phyloP scores from a whole-genome alignment of 30 jellyfish, hydroid and myxozoan species.

The Aurelia sp. region DNA sequence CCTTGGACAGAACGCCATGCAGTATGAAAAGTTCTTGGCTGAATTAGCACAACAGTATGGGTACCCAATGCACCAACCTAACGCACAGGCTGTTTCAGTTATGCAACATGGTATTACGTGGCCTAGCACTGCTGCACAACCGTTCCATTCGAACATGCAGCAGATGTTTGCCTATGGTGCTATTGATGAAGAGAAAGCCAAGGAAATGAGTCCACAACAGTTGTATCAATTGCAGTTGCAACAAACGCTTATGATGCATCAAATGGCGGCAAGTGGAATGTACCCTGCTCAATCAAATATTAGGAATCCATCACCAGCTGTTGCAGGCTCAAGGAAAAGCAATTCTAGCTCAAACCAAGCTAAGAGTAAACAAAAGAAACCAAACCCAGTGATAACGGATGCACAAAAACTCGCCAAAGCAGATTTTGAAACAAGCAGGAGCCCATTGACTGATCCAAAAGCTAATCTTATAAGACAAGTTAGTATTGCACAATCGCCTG shows the following conservation, averaged over 20 bases:
- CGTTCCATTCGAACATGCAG: constrained; percentile 39
- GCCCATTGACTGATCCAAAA: not conserved
- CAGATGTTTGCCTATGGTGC: constrained; percentile 62
- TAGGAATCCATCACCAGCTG: constrained; percentile 51
- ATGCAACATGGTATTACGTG: constrained; percentile 73
- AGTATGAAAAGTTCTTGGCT: constrained; percentile 77
- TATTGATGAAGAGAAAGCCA: constrained; percentile 68
- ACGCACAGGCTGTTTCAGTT: constrained; percentile 57
- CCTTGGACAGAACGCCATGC: constrained; percentile 60
- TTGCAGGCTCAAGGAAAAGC: constrained; percentile 52
- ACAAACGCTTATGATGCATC: constrained; percentile 65
- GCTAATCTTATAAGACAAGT: not conserved
- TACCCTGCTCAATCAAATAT: constrained; percentile 37
- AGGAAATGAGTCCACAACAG: constrained; percentile 75
- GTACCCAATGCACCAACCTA: constrained; percentile 67
- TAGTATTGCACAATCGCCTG: not conserved
- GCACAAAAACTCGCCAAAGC: not conserved
- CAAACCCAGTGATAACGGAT: constrained; percentile 23
- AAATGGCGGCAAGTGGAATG: constrained; percentile 72
- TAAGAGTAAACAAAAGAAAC: constrained; percentile 16
- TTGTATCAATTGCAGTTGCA: constrained; percentile 70
- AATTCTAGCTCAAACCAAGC: constrained; percentile 36
- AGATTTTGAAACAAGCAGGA: not conserved
- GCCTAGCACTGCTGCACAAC: constrained; percentile 52
- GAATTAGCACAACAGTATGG: constrained; percentile 92